Base-by-base conservation (phyloP, 2,113 vertebrate genomes). In the Chamaea fasciata region DNA sequence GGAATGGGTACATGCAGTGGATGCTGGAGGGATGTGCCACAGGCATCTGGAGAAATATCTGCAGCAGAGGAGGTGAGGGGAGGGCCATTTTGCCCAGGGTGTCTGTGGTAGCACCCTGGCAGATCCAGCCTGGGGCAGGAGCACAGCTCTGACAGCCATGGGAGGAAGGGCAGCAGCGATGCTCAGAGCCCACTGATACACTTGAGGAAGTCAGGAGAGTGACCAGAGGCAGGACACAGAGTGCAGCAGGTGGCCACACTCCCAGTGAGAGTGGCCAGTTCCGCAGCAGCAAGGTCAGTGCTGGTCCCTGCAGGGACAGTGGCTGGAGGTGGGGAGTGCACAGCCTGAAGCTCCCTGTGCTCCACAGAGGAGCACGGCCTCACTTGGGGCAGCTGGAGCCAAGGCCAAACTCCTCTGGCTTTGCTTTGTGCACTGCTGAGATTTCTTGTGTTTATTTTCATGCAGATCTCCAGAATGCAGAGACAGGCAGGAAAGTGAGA, bases 401-500 rank as follows among this genome's bases (percentile, higher is more conserved):
- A 2, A 69, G 15, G 41, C 55, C 57, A 87, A 62, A 62, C 28
- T 39, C 49, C 24, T 59, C 82, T 83, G 65, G 93, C 47, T 94
- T 88, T 73, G 52, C 87, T 95, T 91, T 88, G 55, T 12, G 3
- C 5, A 5, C 60, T 39, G 46, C 81, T 71, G 57, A 88, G 87
- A 82, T 86, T 89, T 63, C 92, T 42, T 59, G 35, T 30, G 59
- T 93, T 94, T 95, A 44, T 91, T 97, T 95, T 96, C 95, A 88
- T 2, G 1, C 59, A 69, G 62, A 90, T 83, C 37, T 75, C 42
- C 90, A 92, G 83, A 87, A 87, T 0, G 13, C 46, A 83, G 59
- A 83, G 85, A 89, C 39, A 28, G 82, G 64, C 74, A 28, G 65
- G 46, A 92, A 91, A 89, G 92, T 10, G 33, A 96, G 93, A 94